Evolutionary conservation across 1,140 invertebrate species (phyloP).

Genomic region (Drosophila tropicalis): DNA sequence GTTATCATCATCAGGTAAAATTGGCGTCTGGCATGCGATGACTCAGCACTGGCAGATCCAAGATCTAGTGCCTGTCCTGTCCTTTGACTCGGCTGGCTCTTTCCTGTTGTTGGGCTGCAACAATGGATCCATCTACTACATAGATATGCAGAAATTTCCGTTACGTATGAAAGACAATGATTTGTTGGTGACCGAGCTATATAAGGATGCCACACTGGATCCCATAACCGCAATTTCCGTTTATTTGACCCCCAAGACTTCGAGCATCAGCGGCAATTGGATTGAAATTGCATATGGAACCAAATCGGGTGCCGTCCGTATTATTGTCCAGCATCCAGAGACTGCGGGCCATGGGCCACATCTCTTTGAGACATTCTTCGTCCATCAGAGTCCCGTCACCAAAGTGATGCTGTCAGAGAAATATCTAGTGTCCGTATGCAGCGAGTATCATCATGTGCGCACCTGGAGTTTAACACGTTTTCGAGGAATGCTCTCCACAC

Average conservation of each 20-base stretch:
- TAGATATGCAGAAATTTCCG: constrained; percentile 99
- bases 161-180: constrained; percentile 99
- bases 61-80: constrained; percentile 96
- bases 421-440: constrained; percentile 98
- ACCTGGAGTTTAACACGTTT: constrained; percentile 98
- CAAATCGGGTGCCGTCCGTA: constrained; percentile 95
- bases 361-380: constrained; percentile 98
- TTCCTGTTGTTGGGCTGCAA: constrained; percentile 97
- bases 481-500: constrained; percentile 98
- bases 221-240: constrained; percentile 99
- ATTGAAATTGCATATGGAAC: constrained; percentile 99
- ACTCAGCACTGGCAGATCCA: constrained; percentile 99
- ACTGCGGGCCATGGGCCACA: constrained; percentile 99
- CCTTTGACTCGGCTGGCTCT: constrained; percentile 97
- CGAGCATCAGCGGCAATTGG: constrained; percentile 98
- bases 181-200: constrained; percentile 97
- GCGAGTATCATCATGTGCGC: constrained; percentile 98
- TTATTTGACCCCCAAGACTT: constrained; percentile 97
- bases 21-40: constrained; percentile 99
- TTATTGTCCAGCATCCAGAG: constrained; percentile 99
- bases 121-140: constrained; percentile 98
- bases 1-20: constrained; percentile 96
- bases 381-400: constrained; percentile 97
- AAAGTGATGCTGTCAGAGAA: constrained; percentile 98
- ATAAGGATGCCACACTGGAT: constrained; percentile 96